Evolutionary conservation across 2,888 invertebrate species (phyloP).

Genomic region (Myopa testacea): DNA sequence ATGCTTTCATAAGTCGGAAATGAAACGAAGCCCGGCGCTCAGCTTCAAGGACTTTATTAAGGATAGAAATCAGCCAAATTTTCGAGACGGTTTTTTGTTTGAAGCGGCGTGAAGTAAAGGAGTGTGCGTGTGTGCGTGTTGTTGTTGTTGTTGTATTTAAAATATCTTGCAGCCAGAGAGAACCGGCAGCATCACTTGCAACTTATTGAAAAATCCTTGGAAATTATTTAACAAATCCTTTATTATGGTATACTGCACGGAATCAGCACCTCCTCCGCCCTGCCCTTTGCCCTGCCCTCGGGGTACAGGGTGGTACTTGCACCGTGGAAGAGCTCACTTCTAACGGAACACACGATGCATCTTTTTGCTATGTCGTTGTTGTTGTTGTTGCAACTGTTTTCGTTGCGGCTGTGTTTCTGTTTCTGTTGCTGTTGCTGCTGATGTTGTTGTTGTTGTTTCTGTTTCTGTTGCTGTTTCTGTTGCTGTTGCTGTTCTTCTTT

Average conservation of each 20-base stretch:
- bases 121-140: not conserved
- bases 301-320: too few species aligned
- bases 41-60: too few species aligned
- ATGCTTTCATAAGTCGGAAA: too few species aligned
- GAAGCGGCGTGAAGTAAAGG: too few species aligned
- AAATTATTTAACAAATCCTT: conserved; percentile 30
- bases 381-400: not conserved
- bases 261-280: not conserved
- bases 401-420: too few species aligned
- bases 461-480: conserved; percentile 15
- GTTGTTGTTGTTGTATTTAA: not conserved
- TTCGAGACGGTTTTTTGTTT: too few species aligned
- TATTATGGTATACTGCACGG: conserved; percentile 8
- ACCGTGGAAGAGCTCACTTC: not conserved
- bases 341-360: not conserved
- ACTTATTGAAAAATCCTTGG: conserved; percentile 23
- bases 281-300: not conserved
- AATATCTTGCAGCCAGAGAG: not conserved
- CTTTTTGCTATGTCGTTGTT: not conserved
- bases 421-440: not conserved
- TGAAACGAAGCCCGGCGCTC: too few species aligned
- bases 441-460: conserved; percentile 3
- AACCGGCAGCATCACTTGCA: not conserved
- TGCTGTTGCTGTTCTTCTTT: conserved; percentile 18
- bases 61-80: too few species aligned